Conservation (phyloP, 1,140 invertebrate genomes). For the Oreohelix idahoensis region DNA sequence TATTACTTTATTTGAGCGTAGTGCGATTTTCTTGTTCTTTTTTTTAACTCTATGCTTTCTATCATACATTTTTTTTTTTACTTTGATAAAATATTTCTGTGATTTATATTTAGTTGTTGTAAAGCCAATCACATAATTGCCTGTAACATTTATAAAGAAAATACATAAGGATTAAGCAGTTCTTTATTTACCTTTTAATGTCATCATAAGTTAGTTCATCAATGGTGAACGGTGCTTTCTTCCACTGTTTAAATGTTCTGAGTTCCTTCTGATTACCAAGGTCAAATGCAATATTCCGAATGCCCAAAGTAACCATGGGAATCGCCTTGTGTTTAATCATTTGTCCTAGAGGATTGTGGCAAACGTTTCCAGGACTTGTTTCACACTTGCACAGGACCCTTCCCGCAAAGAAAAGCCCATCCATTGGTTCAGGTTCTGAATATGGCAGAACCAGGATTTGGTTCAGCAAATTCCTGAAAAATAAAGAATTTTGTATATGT, state of each 20-base stretch:
- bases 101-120: too few relatives aligned
- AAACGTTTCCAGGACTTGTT: not conserved
- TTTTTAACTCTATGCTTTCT: too few relatives aligned
- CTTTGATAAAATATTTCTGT: too few relatives aligned
- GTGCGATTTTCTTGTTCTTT: too few relatives aligned
- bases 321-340: conserved; percentile 1
- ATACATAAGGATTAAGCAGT: too few relatives aligned
- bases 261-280: not conserved
- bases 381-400: not conserved
- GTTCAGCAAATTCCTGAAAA: conserved; percentile 1
- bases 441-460: not conserved
- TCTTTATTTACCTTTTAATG: not conserved
- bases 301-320: not conserved
- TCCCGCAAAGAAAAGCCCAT: not conserved
- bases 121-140: too few relatives aligned
- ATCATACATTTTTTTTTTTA: too few relatives aligned
- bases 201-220: conserved; percentile 1
- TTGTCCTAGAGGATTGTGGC: not conserved
- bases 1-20: too few relatives aligned
- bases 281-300: not conserved
- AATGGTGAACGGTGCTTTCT: not conserved
- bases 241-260: not conserved
- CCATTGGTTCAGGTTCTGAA: not conserved
- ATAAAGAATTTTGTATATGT: too few relatives aligned
- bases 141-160: too few relatives aligned